Conservation (phyloP, 2,888 invertebrate species). For the Cryptocephalus moraei region DNA sequence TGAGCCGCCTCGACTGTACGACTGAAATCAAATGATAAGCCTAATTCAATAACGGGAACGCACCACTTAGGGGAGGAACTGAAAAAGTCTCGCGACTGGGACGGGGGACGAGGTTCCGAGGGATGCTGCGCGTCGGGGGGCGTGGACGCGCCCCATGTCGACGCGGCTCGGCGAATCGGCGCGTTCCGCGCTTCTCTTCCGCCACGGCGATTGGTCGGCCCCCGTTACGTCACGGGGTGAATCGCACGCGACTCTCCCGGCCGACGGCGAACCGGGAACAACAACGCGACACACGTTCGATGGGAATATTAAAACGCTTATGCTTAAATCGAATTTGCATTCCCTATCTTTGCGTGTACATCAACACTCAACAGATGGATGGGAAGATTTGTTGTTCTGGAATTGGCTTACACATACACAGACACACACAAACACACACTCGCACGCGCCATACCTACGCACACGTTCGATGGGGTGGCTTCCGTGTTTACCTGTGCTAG, state of each 20-base stretch:
- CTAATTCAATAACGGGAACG: slow-evolving; percentile 63
- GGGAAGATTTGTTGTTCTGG: slow-evolving; percentile 19
- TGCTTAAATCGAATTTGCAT: slow-evolving; percentile 37
- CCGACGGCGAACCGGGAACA: slow-evolving; percentile 8
- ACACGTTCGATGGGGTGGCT: neutral
- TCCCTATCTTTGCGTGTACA: slow-evolving; percentile 32
- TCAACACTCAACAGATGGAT: slow-evolving; percentile 29
- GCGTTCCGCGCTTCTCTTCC: slow-evolving; percentile 28
- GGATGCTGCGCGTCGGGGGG: slow-evolving; percentile 24
- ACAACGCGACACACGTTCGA: slow-evolving; percentile 20
- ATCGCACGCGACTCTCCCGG: slow-evolving; percentile 21
- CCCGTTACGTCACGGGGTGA: slow-evolving; percentile 13
- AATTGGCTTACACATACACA: neutral
- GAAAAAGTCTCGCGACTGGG: slow-evolving; percentile 20
- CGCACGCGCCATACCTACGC: neutral
- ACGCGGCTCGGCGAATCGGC: slow-evolving; percentile 17
- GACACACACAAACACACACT: neutral
- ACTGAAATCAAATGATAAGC: slow-evolving; percentile 62
- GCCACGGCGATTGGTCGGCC: slow-evolving; percentile 10
- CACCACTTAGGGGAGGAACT: slow-evolving; percentile 26
- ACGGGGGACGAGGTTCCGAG: slow-evolving; percentile 25
- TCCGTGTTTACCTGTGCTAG: too few relatives aligned
- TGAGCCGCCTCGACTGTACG: slow-evolving; percentile 39
- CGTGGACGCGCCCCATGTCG: slow-evolving; percentile 19
- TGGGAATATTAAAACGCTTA: slow-evolving; percentile 35